Evolutionary conservation across 2,797 vertebrate species (phyloP), one percentile per base, ranked within the genome.

Genomic region (Psittacula echo): DNA sequence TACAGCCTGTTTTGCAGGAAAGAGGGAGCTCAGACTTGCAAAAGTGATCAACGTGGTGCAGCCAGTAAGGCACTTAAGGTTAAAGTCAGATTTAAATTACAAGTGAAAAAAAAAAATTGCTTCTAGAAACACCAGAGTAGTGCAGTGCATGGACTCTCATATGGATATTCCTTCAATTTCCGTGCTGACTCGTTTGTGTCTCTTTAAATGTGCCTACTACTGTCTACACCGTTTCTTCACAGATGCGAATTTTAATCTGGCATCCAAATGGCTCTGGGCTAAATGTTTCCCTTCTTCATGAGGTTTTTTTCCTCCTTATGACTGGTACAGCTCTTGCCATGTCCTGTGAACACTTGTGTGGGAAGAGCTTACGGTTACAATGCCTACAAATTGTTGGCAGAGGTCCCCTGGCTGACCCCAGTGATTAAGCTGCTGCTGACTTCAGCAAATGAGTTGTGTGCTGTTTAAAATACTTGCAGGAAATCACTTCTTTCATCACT

Each of bases 371-470:
- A 72, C 22, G 53, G 89, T 83, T 84, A 42, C 75, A 80, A 68
- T 65, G 87, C 87, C 87, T 92, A 82, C 41, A 87, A 27, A 32
- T 29, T 85, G 54, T 80, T 74, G 85, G 75, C 62, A 75, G 27
- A 79, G 60, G 72, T 71, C 29, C 48, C 82, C 65, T 65, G 60
- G 74, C 73, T 95, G 67, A 97, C 75, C 84, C 45, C 80, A 72
- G 67, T 30, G 81, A 79, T 94, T 83, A 80, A 74, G 61, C 71
- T 91, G 76, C 14, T 92, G 30, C 78, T 90, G 90, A 96, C 34
- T 80, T 85, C 79, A 94, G 86, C 39, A 90, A 85, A 74, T 32
- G 37, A 85, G 53, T 37, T 81, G 27, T 74, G 41, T 34, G 42
- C 67, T 86, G 24, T 89, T 83, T 82, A 87, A 85, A 93, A 84